These are phyloP conservation scores for Stenodera caucasica DNA, from an alignment of 2,888 invertebrate genomes.

Conservation along the genomic window DNA sequence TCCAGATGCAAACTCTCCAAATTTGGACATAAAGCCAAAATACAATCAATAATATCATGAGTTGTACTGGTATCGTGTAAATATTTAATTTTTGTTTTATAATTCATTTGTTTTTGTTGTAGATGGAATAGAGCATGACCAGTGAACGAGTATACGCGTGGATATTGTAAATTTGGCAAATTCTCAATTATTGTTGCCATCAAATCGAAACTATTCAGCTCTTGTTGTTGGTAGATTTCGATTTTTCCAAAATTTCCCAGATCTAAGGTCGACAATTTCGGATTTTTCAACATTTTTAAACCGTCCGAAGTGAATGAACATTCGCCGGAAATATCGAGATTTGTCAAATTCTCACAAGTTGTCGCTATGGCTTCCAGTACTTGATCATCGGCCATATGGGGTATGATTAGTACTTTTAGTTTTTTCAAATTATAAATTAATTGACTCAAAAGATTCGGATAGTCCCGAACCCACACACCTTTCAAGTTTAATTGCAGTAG, in stretches of 20 bases:
- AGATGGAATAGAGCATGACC: conserved; percentile 65
- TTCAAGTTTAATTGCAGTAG: conserved; percentile 67
- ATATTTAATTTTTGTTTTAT: conserved; percentile 67
- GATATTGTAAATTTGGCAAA: conserved; percentile 65
- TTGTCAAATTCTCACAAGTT: conserved; percentile 61
- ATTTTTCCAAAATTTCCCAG: conserved; percentile 72
- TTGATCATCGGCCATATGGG: conserved; percentile 71
- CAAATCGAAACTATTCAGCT: conserved; percentile 54
- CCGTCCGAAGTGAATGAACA: conserved; percentile 69
- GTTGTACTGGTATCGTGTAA: conserved; percentile 68
- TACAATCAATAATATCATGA: conserved; percentile 62
- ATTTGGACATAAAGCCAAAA: conserved; percentile 64
- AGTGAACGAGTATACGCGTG: conserved; percentile 70
- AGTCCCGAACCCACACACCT: conserved; percentile 74
- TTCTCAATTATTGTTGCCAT: conserved; percentile 65
- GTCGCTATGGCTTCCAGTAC: conserved; percentile 63
- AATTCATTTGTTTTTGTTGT: conserved; percentile 59
- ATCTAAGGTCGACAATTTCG: conserved; percentile 64
- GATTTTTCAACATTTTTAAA: conserved; percentile 61
- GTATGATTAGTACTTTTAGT: conserved; percentile 66
- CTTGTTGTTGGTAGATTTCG: conserved; percentile 61
- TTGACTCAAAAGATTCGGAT: conserved; percentile 64
- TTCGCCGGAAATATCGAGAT: conserved; percentile 71
- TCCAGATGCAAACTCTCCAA: conserved; percentile 69
- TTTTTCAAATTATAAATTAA: conserved; percentile 63